Evolutionary conservation across 2,888 invertebrate genomes (phyloP), one percentile per base, ranked within the genome.

Genomic region (Cosmorhoe ocellata): DNA sequence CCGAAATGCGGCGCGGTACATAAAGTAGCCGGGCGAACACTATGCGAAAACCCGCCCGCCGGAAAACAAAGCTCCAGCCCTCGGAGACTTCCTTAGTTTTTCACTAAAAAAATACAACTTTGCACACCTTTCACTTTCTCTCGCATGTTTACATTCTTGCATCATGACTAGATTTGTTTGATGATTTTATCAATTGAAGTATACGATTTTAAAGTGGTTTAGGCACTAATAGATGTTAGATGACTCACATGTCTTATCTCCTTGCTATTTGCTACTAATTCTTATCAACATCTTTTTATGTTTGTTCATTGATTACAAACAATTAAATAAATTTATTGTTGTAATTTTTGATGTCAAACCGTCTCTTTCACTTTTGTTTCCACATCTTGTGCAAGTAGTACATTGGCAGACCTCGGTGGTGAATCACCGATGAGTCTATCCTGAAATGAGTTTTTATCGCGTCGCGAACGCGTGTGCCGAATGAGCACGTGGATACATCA

Each of bases 401-500:
- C 31, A 72, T 80, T n/a, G 78, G 77, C 75, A 79, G 81, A 77
- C 66, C 69, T 74, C 71, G 64, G 56, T 62, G 79, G 76, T 90
- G 90, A 90, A 73, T 90, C 90, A 90, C 79, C 89, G 90, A 86
- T 88, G 90, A 90, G 88, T 90, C 86, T 89, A 87, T 85, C 80
- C 78, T 76, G 78, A 82, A 76, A 70, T 75, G 70, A 84, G 70
- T 84, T 88, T 86, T 88, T 86, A 88, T 85, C 84, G 87, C 70
- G 71, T 75, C 76, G 73, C 70, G 66, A 50, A 45, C 39, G 44
- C 58, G 53, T 51, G 63, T 66, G 59, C 62, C 63, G 56, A 61
- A 55, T 51, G 60, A 51, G 51, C 74, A 74, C 73, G 70, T 70
- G 74, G 66, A 56, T 42, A 63, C 59, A 61, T 58, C 58, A 54